Evolutionary conservation across 2,113 vertebrate genomes (phyloP), one percentile per base, ranked within the genome.

Genomic region (Carassius carassius): DNA sequence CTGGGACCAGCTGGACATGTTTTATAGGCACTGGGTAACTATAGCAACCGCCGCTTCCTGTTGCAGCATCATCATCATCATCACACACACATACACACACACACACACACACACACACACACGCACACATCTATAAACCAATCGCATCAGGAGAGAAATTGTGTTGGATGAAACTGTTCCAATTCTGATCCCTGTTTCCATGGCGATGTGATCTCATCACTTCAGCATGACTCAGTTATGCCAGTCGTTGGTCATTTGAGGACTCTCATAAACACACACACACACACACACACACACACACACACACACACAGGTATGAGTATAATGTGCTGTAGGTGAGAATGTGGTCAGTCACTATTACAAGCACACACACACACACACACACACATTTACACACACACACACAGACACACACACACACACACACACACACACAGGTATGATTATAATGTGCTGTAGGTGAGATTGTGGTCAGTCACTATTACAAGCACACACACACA

Each of bases 11-110:
- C 94, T 99, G 83, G 94, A 96, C 85, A 92, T 95, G 93, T 99
- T 99, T 95, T 95, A 98, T 92, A 96, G 98, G 70, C 95, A 99
- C 89, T 99, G 98, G 98, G 98, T 99, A 98, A 94, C 92, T 88
- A 91, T 90, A 86, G 87, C 88, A 89, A 86, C 86, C 85, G 78
- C 80, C 78, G 85, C 88, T 75, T 89, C 69, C 87, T 77, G 76
- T 89, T 88, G 86, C 86, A 83, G 78, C 41, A 44, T 44, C 41
- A 44, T 44, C 41, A 44, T 44, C 41, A 44, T 44, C 88, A 86
- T 75, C 77, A 82, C 29, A 82, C 65, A n/a, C 44, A 21, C n/a
- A n/a, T 21, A 47, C 49, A 56, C 37, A 78, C 49, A 86, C 12
- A 35, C n/a, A 72, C 54, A 62, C 44, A n/a, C 14, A 51, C 62